Evolutionary conservation across 2,797 vertebrate genomes (phyloP), one percentile per base, ranked within the genome.

Genomic region (Apogon talboti): DNA sequence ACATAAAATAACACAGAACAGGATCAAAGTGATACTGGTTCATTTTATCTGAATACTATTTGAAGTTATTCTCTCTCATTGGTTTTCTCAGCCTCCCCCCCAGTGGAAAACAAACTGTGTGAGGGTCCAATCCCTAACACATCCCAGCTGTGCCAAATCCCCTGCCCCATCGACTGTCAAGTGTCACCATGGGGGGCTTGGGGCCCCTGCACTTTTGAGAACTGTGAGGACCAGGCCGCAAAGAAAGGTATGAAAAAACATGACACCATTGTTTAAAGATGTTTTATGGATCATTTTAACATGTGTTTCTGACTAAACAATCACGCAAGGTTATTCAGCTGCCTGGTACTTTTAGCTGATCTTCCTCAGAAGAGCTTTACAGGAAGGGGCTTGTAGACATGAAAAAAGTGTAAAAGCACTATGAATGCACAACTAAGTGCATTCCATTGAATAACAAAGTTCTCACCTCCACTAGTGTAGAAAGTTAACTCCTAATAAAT

Each of bases 201-300:
- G 98, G 97, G 98, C 28, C 95, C 95, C 0, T 99, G 98, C 76
- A 97, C 96, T 75, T 97, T 95, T 12, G 98, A 99, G 90, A 98
- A 91, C 87, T 99, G 98, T 62, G 93, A 94, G 0, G 96, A 98
- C 59, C 95, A 95, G 71, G 94, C 94, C 15, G 94, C 93, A 65
- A 99, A 96, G 84, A 99, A 99, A 91, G 98, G 98, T 98, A 91
- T 1, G 1, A 1, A 24, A 15, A 9, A 15, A 7, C 18, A 9
- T 41, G 14, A 24, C 3, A 28, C 56, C 0, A 15, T 18, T 28
- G 8, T 46, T 30, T 33, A 15, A 21, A 14, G 12, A 12, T 46
- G n/a, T 5, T 7, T 13, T 47, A 11, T 44, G 10, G 1, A 15
- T 14, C 1, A 40, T 19, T 38, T 21, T 33, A 33, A 33, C 30